Evolutionary conservation across 1,140 invertebrate genomes (phyloP), one percentile per base, ranked within the genome.

Genomic region (Brachionus rotundiformis): DNA sequence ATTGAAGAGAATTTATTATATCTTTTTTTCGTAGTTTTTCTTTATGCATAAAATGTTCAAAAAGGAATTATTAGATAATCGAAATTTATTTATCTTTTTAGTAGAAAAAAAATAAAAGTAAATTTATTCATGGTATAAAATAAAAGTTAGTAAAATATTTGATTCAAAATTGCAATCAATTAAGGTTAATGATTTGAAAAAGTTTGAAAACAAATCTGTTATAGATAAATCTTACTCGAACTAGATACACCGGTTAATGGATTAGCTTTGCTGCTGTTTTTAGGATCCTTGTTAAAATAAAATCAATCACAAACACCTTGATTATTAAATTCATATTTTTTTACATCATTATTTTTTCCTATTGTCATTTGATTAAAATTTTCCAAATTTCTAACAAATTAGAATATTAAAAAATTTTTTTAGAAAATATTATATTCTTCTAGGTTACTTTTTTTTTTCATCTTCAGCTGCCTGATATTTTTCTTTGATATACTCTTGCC

Each of bases 371-470:
- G 3, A 25, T 73, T 39, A 27, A 73, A 73, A 25, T 73, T 27
- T 29, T 73, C 68, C 39, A 73, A 44, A 44, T 73, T 73, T 44
- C 68, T 73, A 13, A 44, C n/a, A 36, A 36, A n/a, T 16, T 16
- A 71, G 19, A 71, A 10, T 27, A 7, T 36, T 39, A 19, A 6
- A 29, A 49, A 61, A 61, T 61, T 19, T 0, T 19, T 1, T n/a
- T 27, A 68, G 29, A 19, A 71, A 39, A 71, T 39, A 19, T 63
- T 16, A 0, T 13, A 29, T 33, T 31, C n/a, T n/a, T n/a, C 8
- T 13, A 16, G 29, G n/a, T 29, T 68, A 79, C 76, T 63, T 79
- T 59, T 79, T 54, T 63, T 79, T 79, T 31, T 79, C 76, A 3
- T 79, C 49, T 29, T 54, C 76, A 36, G 76, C 76, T 25, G 47